These are phyloP conservation scores for Aphodius sticticus DNA, from an alignment of 2,888 invertebrate species.

Conservation along the genomic window DNA sequence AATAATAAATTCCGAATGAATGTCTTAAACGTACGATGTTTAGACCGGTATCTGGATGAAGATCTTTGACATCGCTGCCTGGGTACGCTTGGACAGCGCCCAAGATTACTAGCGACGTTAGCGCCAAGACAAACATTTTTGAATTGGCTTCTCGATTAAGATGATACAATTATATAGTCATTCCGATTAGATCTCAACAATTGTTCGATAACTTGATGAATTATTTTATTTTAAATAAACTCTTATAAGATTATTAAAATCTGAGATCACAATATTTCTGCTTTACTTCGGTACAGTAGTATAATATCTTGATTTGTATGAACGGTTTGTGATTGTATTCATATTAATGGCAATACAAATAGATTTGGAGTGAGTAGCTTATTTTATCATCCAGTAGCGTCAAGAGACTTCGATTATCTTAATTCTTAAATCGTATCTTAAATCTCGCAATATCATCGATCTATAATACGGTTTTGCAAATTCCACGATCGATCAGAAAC, in stretches of 20 bases:
- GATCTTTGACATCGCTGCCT: not conserved
- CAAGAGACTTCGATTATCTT: too few species aligned
- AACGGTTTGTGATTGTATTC: too few species aligned
- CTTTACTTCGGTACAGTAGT: too few species aligned
- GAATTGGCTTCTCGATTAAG: not conserved
- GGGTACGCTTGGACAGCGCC: not conserved
- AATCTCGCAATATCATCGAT: too few species aligned
- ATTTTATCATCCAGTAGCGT: not conserved
- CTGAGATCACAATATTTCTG: too few species aligned
- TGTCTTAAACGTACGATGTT: constrained; percentile 17
- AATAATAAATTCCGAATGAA: not conserved
- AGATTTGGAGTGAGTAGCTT: not conserved
- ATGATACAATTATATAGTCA: not conserved
- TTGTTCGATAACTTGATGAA: not conserved
- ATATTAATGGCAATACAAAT: not conserved
- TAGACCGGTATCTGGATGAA: constrained; percentile 28
- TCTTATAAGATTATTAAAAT: too few species aligned
- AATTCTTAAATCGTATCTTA: too few species aligned
- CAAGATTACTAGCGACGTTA: not conserved
- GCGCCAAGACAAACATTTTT: not conserved
- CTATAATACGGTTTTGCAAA: too few species aligned
- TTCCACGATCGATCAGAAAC: too few species aligned
- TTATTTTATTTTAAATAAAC: too few species aligned
- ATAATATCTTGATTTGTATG: too few species aligned
- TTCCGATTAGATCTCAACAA: not conserved